Conservation (phyloP, 2,888 invertebrate genomes). For the Stegophylla sp. region DNA sequence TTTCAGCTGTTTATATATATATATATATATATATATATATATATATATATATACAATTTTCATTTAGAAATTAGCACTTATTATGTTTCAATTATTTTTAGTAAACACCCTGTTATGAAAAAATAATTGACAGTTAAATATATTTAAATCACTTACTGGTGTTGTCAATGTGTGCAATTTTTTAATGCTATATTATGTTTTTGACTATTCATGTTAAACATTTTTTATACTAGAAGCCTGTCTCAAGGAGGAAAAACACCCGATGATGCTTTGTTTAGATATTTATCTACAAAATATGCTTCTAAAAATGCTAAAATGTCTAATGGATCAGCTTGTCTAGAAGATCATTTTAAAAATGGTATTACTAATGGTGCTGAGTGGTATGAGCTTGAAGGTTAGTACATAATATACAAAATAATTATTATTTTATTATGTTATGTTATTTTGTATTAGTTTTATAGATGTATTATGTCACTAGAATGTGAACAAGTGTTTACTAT, state of each 20-base stretch:
- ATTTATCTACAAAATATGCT: conserved; percentile 80
- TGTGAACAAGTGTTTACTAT: no score
- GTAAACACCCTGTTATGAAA: background rate
- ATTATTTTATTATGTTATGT: no score
- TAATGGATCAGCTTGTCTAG: conserved; percentile 73
- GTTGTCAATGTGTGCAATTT: background rate
- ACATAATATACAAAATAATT: background rate
- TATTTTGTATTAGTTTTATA: no score
- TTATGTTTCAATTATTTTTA: background rate
- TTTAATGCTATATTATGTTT: background rate
- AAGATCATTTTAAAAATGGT: conserved; percentile 78
- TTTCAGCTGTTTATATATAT: background rate
- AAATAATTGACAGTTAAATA: background rate
- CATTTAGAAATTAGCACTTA: background rate
- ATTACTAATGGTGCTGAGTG: conserved; percentile 92
- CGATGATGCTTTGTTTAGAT: conserved; percentile 81
- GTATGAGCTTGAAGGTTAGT: conserved; percentile 80
- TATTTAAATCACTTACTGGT: background rate
- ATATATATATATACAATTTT: background rate
- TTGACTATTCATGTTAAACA: conserved; percentile 30
- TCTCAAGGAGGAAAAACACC: conserved; percentile 72
- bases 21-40: no score
- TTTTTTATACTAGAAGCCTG: conserved; percentile 47
- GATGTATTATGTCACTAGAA: no score
- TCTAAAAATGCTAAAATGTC: conserved; percentile 78